A percentile compares a stretch with the other conserved stretches of the same genome.
Conservation (phyloP, 2,888 invertebrate species). For the Fabriciana adippe region DNA sequence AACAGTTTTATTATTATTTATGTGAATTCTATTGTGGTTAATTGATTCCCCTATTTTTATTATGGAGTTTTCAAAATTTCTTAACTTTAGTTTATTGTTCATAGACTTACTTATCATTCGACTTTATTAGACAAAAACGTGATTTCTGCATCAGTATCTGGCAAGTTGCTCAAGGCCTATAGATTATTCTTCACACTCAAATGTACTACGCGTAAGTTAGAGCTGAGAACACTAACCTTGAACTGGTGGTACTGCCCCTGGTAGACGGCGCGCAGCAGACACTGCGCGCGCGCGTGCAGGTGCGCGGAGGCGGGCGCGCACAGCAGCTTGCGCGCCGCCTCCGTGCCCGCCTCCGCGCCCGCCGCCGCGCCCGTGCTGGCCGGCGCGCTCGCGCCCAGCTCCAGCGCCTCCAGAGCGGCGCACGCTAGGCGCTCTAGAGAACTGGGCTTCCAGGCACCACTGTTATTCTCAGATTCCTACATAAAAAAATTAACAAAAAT, state of each 20-base stretch:
- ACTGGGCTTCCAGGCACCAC: constrained; percentile 67
- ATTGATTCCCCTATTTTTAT: too few relatives aligned
- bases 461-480: constrained; percentile 62
- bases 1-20: too few relatives aligned
- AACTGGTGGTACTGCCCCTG: constrained; percentile 92
- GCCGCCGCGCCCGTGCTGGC: constrained; percentile 49
- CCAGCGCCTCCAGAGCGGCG: constrained; percentile 71
- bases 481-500: neutral
- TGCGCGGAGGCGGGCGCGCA: constrained; percentile 73
- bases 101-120: too few relatives aligned
- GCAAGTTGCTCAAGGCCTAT: too few relatives aligned
- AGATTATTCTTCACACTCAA: too few relatives aligned
- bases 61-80: too few relatives aligned
- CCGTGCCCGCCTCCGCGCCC: constrained; percentile 61
- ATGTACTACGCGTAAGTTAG: neutral
- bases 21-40: too few relatives aligned
- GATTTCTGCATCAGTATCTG: too few relatives aligned
- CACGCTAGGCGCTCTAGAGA: constrained; percentile 74
- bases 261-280: constrained; percentile 90
- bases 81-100: too few relatives aligned
- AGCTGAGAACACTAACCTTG: constrained; percentile 82
- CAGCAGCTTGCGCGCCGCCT: constrained; percentile 65
- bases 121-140: too few relatives aligned
- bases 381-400: constrained; percentile 62
- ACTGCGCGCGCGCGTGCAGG: constrained; percentile 85